Base-by-base conservation (phyloP, 1,140 invertebrate species). In the Acromyrmex echinatior region DNA sequence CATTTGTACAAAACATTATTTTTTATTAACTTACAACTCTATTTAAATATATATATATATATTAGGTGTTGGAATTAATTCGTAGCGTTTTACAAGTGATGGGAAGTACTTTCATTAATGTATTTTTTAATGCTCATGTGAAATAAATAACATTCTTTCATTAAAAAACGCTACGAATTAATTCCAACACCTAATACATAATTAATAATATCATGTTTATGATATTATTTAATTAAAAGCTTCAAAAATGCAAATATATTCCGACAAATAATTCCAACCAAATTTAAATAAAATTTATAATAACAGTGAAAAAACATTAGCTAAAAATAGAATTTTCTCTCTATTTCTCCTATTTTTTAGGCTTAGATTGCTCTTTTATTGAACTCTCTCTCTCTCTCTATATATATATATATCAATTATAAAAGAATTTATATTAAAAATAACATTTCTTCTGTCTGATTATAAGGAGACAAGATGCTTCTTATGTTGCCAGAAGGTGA, bases 1-100 rank as follows among this genome's bases (percentile, higher is more conserved):
- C 10, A 74, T 21, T 0, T 56, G 2, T 58, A 74, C 9, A 73
- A 73, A 28, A 74, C 49, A 49, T 70, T 74, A 74, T 31, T 74
- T 53, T 0, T 70, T 45, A 70, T 53, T 53, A 74, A 74, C 18
- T 53, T 35, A 56, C 4, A 18, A 73, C 1, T 71, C 14, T 70
- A 6, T 9, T 25, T 21, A 45, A n/a, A 14, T 49, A 7, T 5
- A 21, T 39, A 21, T n/a, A 66, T 3, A 68, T 4, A 21, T 21
- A n/a, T n/a, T n/a, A n/a, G n/a, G n/a, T n/a, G n/a, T n/a, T n/a
- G n/a, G n/a, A n/a, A n/a, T n/a, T n/a, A n/a, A n/a, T n/a, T n/a
- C n/a, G n/a, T n/a, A n/a, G n/a, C n/a, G n/a, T n/a, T n/a, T n/a
- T n/a, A n/a, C n/a, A n/a, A n/a, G n/a, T n/a, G n/a, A n/a, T n/a